Evolutionary conservation across 2,797 vertebrate genomes (phyloP), one percentile per base, ranked within the genome.

Genomic region (Tauraco hartlaubi): DNA sequence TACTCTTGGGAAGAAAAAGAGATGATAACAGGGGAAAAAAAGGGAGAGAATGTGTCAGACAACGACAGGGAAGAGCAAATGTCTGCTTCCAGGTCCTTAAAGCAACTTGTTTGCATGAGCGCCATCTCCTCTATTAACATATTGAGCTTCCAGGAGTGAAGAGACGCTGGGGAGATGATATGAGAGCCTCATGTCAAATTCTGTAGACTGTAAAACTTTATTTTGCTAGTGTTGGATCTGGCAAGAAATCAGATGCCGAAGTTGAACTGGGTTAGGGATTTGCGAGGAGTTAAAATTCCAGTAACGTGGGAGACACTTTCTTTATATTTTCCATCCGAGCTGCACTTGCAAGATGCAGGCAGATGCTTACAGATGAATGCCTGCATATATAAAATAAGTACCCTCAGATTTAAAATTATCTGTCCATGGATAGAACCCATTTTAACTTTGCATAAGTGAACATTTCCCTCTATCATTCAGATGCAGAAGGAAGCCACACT

Each of bases 251-350:
- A 82, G 67, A 82, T 55, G 15, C 21, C 69, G 68, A 85, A 82
- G 52, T 54, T 75, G 76, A 23, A 4, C 12, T 83, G 54, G 35
- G 35, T n/a, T 77, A 51, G 35, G 46, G 58, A 73, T 68, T 94
- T 68, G 46, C 26, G 23, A 91, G 39, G n/a, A 88, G 39, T 66
- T 92, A 84, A 90, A 90, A 96, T 95, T 84, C 51, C 62, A 69
- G 23, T 39, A 62, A 56, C 0, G 1, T 33, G 46, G 66, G 58
- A 86, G 56, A 90, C 43, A 12, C 9, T 86, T 83, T 48, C 72
- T 89, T 77, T 67, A 5, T 29, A 41, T 90, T 95, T 96, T 92
- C n/a, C 37, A 55, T 55, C 15, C 1, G 2, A 94, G 51, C 33
- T 75, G 58, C 26, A 44, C 64, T 94, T 92, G 25, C 22, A 86